Conservation (phyloP, 2,888 invertebrate species). For the Cylindroiulus punctatus region DNA sequence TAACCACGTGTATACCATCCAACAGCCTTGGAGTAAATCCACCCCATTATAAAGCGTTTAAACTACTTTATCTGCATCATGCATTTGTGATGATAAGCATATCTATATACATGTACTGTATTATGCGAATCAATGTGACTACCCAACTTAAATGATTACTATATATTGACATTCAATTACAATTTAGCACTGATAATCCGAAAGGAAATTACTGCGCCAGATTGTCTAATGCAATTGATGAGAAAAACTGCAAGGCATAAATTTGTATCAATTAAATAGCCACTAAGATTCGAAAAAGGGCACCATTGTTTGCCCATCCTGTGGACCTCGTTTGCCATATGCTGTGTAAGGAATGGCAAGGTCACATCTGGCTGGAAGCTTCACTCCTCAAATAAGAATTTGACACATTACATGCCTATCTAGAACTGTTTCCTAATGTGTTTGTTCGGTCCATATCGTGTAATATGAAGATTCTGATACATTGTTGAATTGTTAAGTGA, state of each 20-base stretch:
- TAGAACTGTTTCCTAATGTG: background rate
- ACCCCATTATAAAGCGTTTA: background rate
- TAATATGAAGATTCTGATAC: background rate
- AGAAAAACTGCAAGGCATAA: background rate
- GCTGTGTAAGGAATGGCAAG: background rate
- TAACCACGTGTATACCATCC: background rate
- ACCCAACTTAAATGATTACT: background rate
- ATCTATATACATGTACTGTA: too few relatives aligned
- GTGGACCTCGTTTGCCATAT: constrained; percentile 30
- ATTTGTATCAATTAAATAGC: background rate
- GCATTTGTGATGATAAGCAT: background rate
- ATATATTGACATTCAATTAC: background rate
- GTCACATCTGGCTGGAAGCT: background rate
- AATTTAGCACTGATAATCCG: background rate
- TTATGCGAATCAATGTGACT: background rate
- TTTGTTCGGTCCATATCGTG: background rate
- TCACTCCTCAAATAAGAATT: background rate
- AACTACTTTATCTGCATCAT: background rate
- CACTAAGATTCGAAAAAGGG: background rate
- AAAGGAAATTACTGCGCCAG: background rate
- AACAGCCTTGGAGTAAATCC: background rate
- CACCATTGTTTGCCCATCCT: background rate
- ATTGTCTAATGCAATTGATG: background rate
- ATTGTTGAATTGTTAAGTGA: background rate
- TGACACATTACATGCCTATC: background rate